phyloP scores from a whole-genome alignment of 2,888 invertebrate genomes.

The Thereva unica region DNA sequence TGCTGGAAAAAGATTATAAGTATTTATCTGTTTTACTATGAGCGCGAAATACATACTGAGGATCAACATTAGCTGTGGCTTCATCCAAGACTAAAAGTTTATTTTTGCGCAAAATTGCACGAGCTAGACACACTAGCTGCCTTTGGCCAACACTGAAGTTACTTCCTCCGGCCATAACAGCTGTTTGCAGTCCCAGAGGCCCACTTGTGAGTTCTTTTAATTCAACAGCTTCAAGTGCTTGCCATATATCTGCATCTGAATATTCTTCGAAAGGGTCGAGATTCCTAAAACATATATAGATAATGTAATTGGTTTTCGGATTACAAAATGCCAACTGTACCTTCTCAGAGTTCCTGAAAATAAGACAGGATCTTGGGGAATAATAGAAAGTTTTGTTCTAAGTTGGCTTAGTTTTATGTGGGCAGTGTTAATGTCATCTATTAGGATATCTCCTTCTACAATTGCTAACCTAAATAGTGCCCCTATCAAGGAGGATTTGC shows the following conservation, averaged over 20 bases:
- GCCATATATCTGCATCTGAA: slow-evolving; percentile 71
- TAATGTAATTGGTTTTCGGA: neutral
- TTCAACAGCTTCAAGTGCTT: slow-evolving; percentile 72
- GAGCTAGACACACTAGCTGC: slow-evolving; percentile 78
- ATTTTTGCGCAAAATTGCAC: slow-evolving; percentile 78
- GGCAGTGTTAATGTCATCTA: slow-evolving; percentile 69
- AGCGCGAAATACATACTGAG: slow-evolving; percentile 49
- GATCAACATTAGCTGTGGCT: slow-evolving; percentile 69
- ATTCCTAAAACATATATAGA: slow-evolving; percentile 62
- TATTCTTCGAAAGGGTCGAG: slow-evolving; percentile 76
- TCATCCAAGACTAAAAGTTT: slow-evolving; percentile 74
- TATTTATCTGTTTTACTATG: slow-evolving; percentile 2
- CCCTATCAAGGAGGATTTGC: slow-evolving; percentile 73
- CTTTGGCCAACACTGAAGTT: slow-evolving; percentile 68
- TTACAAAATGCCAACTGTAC: slow-evolving; percentile 19
- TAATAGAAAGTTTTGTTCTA: slow-evolving; percentile 66
- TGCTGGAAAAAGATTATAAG: slow-evolving; percentile 51
- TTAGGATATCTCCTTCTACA: slow-evolving; percentile 67
- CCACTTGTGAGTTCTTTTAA: slow-evolving; percentile 60
- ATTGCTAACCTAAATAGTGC: slow-evolving; percentile 64
- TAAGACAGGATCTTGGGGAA: slow-evolving; percentile 63
- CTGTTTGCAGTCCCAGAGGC: slow-evolving; percentile 61
- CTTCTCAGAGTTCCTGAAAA: slow-evolving; percentile 62
- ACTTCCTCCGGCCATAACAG: slow-evolving; percentile 63
- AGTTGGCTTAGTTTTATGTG: slow-evolving; percentile 65